phyloP scores from a whole-genome alignment of 2,113 vertebrate species.

The Bucco capensis region DNA sequence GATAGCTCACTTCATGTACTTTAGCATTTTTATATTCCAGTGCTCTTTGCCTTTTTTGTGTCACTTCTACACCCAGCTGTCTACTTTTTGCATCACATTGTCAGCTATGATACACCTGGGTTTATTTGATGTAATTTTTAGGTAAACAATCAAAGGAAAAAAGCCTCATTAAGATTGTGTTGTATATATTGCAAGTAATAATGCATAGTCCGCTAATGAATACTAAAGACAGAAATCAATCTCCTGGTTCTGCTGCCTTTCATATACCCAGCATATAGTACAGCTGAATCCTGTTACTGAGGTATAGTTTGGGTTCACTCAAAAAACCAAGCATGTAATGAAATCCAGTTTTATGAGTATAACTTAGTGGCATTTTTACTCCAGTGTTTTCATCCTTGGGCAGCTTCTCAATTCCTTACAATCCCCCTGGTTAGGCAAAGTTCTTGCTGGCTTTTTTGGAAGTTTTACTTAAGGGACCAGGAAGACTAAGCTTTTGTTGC shows the following conservation, averaged over 20 bases:
- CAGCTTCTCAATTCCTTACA: not conserved
- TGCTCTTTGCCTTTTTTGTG: not conserved
- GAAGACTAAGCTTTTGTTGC: not conserved
- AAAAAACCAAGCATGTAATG: not conserved
- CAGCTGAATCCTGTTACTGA: conserved; percentile 38
- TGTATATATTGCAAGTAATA: conserved; percentile 72
- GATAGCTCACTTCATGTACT: not conserved
- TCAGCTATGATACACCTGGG: not conserved
- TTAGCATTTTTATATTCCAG: not conserved
- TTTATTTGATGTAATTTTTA: not conserved
- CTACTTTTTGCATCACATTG: not conserved
- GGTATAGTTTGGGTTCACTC: conserved; percentile 44
- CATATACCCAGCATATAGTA: conserved; percentile 34
- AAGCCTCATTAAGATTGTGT: conserved; percentile 54
- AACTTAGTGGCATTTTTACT: not conserved
- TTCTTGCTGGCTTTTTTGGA: not conserved
- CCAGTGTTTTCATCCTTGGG: not conserved
- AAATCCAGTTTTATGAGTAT: not conserved
- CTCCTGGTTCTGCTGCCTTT: conserved; percentile 51
- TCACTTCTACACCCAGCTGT: not conserved
- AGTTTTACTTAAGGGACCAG: not conserved
- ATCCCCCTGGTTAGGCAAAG: not conserved
- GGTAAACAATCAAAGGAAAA: conserved; percentile 57
- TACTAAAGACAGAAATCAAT: conserved; percentile 72
- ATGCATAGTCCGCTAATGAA: conserved; percentile 67